Conservation (phyloP, 2,113 vertebrate genomes). For the Anhinga rufa region DNA sequence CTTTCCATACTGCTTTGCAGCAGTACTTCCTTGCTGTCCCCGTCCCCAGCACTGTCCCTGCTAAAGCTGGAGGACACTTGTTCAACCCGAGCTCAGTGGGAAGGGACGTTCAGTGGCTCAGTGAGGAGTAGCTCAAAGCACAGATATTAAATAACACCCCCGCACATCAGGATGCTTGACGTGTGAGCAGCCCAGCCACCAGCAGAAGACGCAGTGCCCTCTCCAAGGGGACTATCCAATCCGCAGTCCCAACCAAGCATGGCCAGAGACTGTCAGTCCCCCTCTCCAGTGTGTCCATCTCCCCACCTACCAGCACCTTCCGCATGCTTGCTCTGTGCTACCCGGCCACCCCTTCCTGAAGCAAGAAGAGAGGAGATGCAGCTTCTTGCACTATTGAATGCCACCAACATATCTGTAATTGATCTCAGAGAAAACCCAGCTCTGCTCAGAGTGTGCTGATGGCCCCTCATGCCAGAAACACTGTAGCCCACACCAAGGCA, state of each 20-base stretch:
- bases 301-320: background rate
- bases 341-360: background rate
- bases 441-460: background rate
- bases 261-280: background rate
- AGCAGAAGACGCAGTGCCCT: background rate
- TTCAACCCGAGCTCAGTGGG: background rate
- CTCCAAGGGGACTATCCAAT: background rate
- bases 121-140: background rate
- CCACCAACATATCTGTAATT: accelerated
- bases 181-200: background rate
- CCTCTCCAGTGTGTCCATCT: background rate
- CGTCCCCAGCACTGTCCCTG: background rate
- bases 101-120: background rate
- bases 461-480: background rate
- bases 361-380: background rate
- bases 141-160: background rate
- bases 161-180: background rate
- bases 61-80: background rate
- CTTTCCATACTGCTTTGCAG: background rate
- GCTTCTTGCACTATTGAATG: background rate
- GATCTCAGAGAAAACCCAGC: background rate
- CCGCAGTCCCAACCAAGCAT: background rate
- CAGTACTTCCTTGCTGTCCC: background rate
- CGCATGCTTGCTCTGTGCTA: background rate
- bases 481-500: background rate